Conservation (phyloP, 1,140 invertebrate genomes). For the Papilio polytes region DNA sequence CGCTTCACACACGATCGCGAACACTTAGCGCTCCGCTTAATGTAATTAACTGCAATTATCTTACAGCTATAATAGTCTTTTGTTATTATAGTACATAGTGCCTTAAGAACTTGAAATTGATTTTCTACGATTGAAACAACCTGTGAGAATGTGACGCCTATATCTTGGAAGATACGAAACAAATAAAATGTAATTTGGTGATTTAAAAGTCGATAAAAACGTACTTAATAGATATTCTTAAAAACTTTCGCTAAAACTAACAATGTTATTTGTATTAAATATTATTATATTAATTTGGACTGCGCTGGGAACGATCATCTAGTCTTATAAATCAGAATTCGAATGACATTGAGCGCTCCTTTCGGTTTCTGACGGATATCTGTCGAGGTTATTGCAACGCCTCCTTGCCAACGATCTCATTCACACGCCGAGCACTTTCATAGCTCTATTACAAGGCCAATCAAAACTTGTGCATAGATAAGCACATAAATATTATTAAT, state of each 20-base stretch:
- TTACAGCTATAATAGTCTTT: not conserved
- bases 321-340: not conserved
- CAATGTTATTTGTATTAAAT: no score
- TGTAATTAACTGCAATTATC: not conserved
- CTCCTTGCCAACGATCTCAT: constrained; percentile 14
- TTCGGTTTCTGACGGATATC: constrained; percentile 31
- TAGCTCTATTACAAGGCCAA: constrained; percentile 18
- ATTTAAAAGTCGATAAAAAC: no score
- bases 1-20: not conserved
- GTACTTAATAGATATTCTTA: no score
- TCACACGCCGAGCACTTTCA: constrained; percentile 26
- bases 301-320: not conserved
- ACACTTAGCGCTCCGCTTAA: not conserved
- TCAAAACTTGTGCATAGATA: constrained; percentile 3
- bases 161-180: no score
- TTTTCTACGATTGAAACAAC: no score
- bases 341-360: constrained; percentile 20
- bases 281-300: not conserved
- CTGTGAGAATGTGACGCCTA: no score
- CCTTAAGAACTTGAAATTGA: not conserved
- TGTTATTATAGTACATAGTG: not conserved
- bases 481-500: constrained; percentile 2
- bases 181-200: no score
- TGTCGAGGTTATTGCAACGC: constrained; percentile 20
- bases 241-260: no score